Conservation (phyloP, 2,888 invertebrate species). For the Chironomus tentans region DNA sequence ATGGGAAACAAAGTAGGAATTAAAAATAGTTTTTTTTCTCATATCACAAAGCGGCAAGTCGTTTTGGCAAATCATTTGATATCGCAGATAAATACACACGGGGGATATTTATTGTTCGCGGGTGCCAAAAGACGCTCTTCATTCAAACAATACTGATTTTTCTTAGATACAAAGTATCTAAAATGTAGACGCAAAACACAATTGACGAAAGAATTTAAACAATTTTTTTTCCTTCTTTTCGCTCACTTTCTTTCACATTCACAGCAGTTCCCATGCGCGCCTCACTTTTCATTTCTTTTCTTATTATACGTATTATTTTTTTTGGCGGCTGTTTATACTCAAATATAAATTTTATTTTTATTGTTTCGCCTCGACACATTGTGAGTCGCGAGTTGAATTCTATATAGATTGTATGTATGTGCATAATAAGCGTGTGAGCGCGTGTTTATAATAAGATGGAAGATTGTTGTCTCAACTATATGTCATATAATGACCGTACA, state of each 20-base stretch:
- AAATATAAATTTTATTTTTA: conserved; percentile 3
- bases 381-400: not conserved
- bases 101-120: not conserved
- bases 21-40: not conserved
- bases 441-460: conserved; percentile 7
- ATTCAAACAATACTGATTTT: not conserved
- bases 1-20: not conserved
- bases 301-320: not conserved
- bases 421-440: not conserved
- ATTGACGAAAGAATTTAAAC: not conserved
- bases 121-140: not conserved
- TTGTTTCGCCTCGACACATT: not conserved
- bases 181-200: not conserved
- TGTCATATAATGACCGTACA: not conserved
- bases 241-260: not conserved
- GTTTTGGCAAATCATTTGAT: no score
- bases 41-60: no score
- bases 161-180: not conserved
- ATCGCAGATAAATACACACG: no score
- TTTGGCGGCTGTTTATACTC: not conserved
- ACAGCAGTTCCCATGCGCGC: not conserved
- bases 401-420: not conserved
- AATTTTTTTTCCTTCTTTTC: not conserved
- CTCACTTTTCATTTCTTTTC: not conserved
- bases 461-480: not conserved